These are phyloP conservation scores for Peromyscus leucopus DNA, from an alignment of 2,113 vertebrate genomes.

Conservation along the genomic window DNA sequence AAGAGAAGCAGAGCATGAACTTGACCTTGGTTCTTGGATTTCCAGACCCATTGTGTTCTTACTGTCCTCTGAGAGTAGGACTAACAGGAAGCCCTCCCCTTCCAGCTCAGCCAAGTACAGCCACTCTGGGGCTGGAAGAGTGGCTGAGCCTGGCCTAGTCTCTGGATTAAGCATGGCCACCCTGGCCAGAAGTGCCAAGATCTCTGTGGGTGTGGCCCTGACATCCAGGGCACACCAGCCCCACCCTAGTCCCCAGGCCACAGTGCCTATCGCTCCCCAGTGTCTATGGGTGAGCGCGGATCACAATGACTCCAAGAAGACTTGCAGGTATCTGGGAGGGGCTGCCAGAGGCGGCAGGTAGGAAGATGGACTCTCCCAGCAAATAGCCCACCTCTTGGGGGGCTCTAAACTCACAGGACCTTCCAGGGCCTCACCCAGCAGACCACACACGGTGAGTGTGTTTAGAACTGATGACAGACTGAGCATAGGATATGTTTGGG, in stretches of 20 bases:
- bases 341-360: not conserved
- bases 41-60: not conserved
- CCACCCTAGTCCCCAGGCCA: not conserved
- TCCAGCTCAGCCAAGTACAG: not conserved
- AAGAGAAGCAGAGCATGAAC: not conserved
- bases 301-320: constrained; percentile 60
- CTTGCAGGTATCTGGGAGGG: not conserved
- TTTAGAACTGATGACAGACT: not conserved
- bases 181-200: not conserved
- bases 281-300: not conserved
- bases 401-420: not conserved
- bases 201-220: not conserved
- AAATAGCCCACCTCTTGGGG: not conserved
- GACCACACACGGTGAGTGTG: constrained; percentile 40
- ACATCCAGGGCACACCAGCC: not conserved
- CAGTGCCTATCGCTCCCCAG: not conserved
- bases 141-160: not conserved
- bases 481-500: not conserved
- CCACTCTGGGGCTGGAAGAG: not conserved
- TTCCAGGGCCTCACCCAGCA: not conserved
- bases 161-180: not conserved
- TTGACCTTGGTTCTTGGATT: not conserved
- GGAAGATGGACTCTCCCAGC: constrained; percentile 50
- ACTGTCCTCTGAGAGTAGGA: not conserved
- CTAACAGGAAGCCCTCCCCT: not conserved